phyloP scores from a whole-genome alignment of 2,888 invertebrate genomes.

The Temnothorax rugatulus region DNA sequence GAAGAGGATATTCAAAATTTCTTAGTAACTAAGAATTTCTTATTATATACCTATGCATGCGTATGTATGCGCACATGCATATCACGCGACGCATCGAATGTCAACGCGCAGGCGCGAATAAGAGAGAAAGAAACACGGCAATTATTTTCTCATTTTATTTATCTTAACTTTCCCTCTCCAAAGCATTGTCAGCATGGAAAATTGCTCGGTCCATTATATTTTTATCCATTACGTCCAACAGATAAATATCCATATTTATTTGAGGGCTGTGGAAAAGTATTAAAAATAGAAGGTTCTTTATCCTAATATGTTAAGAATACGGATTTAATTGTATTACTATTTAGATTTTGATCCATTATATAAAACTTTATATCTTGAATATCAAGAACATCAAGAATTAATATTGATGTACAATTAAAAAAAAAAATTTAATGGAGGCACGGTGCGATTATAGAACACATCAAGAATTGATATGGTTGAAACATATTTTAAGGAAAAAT shows the following conservation, averaged over 20 bases:
- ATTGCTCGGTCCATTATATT: neutral
- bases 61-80: neutral
- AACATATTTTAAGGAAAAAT: neutral
- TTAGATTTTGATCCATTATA: neutral
- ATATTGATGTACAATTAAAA: neutral
- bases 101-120: slow-evolving; percentile 1
- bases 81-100: neutral
- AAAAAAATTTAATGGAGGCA: too few relatives aligned
- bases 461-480: neutral
- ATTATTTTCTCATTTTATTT: slow-evolving; percentile 15
- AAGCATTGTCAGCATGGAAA: neutral
- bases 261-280: neutral
- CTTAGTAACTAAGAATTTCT: slow-evolving; percentile 4
- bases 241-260: neutral
- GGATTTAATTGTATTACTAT: slow-evolving; percentile 3
- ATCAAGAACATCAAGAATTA: neutral
- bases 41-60: too few relatives aligned
- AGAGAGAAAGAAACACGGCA: neutral
- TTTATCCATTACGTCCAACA: neutral
- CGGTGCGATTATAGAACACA: neutral
- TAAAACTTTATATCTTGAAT: neutral
- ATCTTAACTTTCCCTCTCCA: neutral
- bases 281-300: neutral
- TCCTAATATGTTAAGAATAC: neutral
- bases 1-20: neutral